These are phyloP conservation scores for Drosophila auraria DNA, from an alignment of 1,140 invertebrate species.

Conservation along the genomic window DNA sequence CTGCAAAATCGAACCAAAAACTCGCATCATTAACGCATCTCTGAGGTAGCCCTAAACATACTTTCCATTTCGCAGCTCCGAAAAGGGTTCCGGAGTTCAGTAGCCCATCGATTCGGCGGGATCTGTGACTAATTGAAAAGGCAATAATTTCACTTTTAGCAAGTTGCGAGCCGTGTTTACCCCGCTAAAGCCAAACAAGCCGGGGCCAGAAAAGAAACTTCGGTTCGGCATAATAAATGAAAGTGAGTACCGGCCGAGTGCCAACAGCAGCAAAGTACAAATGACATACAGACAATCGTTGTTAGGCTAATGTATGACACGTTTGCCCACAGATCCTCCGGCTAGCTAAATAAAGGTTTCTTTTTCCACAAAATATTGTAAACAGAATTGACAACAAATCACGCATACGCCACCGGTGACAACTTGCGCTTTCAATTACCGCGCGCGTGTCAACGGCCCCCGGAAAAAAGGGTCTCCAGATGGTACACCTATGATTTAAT, in stretches of 20 bases:
- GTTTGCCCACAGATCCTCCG: constrained; percentile 54
- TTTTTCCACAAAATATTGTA: constrained; percentile 11
- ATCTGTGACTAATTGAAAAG: constrained; percentile 67
- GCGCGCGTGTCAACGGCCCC: constrained; percentile 71
- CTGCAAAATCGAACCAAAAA: constrained; percentile 40
- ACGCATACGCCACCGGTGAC: constrained; percentile 53
- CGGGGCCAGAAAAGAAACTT: constrained; percentile 64
- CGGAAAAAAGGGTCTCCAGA: constrained; percentile 35
- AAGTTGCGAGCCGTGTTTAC: constrained; percentile 63
- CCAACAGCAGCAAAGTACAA: constrained; percentile 53
- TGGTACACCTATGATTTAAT: constrained; percentile 66
- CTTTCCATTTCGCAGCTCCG: constrained; percentile 26
- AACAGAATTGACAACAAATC: constrained; percentile 46
- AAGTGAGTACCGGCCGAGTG: constrained; percentile 66
- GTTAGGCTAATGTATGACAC: constrained; percentile 79
- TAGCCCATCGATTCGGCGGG: constrained; percentile 25
- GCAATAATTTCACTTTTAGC: constrained; percentile 82
- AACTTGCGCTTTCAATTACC: constrained; percentile 67
- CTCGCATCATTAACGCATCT: constrained; percentile 27
- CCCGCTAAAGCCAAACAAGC: constrained; percentile 41
- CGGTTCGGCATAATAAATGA: constrained; percentile 65
- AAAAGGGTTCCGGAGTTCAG: constrained; percentile 28
- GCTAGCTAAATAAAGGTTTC: constrained; percentile 4
- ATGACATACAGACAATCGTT: constrained; percentile 52
- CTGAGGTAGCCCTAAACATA: not conserved